A percentile compares a stretch with the other conserved stretches of the same genome.
Conservation (phyloP, 2,797 vertebrate genomes). For the Novumbra hubbsi region DNA sequence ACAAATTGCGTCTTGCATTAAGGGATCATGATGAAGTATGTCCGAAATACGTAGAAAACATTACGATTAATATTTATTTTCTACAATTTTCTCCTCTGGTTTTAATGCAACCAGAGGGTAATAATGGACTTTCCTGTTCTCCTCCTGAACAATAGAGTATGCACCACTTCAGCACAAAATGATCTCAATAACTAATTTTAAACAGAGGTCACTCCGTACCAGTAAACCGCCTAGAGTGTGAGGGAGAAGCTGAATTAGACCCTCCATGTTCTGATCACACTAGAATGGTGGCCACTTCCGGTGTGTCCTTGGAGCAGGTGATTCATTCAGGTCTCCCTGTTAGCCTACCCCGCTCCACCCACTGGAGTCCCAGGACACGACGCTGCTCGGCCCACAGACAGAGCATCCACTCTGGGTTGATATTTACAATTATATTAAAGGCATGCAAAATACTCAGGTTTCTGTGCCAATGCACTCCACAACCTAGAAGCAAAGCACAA, state of each 20-base stretch:
- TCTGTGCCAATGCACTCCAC: too few species aligned
- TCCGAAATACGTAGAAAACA: background rate
- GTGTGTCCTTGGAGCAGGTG: background rate
- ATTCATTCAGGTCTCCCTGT: background rate
- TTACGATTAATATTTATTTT: too few species aligned
- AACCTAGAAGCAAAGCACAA: too few species aligned
- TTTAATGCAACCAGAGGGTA: background rate
- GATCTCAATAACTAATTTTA: background rate
- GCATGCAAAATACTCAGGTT: too few species aligned
- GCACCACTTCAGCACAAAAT: background rate
- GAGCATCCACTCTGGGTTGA: background rate
- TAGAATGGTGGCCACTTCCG: background rate
- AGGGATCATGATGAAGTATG: background rate
- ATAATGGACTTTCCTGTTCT: background rate
- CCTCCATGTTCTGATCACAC: conserved; percentile 1
- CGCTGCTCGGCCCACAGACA: background rate
- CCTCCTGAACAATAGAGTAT: background rate
- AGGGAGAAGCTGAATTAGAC: background rate
- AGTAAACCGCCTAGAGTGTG: background rate
- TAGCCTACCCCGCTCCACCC: background rate
- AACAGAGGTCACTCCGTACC: background rate
- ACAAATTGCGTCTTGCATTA: background rate
- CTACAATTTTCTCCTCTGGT: background rate
- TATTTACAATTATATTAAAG: too few species aligned
- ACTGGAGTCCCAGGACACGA: background rate